Percentiles rank a stretch among this genome's conserved stretches.
Evolutionary conservation across 2,888 invertebrate species (phyloP).

Genomic region (Zygogramma bicolorata): DNA sequence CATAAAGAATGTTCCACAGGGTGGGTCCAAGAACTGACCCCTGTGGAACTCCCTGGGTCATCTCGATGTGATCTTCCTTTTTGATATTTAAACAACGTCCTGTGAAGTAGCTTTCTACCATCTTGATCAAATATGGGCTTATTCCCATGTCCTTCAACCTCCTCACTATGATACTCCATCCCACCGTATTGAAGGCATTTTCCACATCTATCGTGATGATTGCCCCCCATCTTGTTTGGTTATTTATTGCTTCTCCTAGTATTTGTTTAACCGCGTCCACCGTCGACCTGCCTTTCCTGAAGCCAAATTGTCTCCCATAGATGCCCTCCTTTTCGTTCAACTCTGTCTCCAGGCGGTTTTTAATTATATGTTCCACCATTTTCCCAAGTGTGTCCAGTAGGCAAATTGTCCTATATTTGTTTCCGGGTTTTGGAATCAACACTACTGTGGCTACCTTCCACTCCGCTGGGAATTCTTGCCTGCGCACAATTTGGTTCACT

Average conservation of each 20-base stretch:
- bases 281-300: conserved; percentile 32
- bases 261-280: not conserved
- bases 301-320: conserved; percentile 32
- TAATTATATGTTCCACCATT: conserved; percentile 28
- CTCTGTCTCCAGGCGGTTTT: conserved; percentile 17
- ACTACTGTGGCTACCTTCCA: conserved; percentile 37
- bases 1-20: too few relatives aligned
- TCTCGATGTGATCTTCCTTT: not conserved
- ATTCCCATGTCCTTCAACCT: not conserved
- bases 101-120: conserved; percentile 6
- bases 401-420: too few relatives aligned
- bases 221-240: too few relatives aligned
- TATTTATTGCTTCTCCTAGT: not conserved
- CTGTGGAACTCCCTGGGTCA: too few relatives aligned
- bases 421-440: conserved; percentile 22
- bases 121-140: not conserved
- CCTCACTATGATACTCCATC: not conserved
- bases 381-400: too few relatives aligned
- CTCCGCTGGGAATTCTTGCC: conserved; percentile 23
- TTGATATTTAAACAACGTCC: not conserved
- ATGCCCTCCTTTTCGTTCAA: conserved; percentile 20
- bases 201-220: too few relatives aligned
- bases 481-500: conserved; percentile 10
- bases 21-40: too few relatives aligned
- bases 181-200: too few relatives aligned